Conservation (phyloP, 2,888 invertebrate genomes). For the Drosophila anomelani region DNA sequence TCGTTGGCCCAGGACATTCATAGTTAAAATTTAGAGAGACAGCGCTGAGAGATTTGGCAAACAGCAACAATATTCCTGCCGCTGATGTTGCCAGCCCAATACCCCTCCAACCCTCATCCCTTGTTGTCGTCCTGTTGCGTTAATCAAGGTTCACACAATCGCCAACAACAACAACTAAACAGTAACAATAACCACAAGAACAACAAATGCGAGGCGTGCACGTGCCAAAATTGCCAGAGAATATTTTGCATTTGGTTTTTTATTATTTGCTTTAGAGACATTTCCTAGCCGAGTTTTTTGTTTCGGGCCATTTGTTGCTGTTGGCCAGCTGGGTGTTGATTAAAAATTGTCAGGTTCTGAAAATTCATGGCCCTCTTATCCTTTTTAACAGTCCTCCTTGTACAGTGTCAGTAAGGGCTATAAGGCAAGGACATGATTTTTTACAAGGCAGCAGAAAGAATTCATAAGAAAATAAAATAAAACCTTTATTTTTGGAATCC, state of each 20-base stretch:
- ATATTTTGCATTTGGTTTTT: constrained; percentile 42
- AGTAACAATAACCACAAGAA: constrained; percentile 25
- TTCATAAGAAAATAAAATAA: no score
- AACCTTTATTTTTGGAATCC: background rate
- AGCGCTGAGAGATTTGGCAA: constrained; percentile 76
- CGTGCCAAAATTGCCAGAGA: constrained; percentile 71
- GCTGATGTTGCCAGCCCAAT: constrained; percentile 19
- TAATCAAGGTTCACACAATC: constrained; percentile 75
- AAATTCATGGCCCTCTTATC: constrained; percentile 22
- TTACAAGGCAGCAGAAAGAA: background rate
- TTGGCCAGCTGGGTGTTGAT: constrained; percentile 47
- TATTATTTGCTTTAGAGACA: constrained; percentile 41
- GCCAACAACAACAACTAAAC: constrained; percentile 55
- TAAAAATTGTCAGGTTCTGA: constrained; percentile 50
- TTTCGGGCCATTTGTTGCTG: constrained; percentile 46
- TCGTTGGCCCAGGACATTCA: constrained; percentile 67
- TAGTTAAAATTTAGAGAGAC: constrained; percentile 78
- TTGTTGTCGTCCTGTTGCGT: constrained; percentile 52
- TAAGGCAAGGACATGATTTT: background rate
- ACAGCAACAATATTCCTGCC: constrained; percentile 55
- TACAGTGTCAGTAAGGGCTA: background rate
- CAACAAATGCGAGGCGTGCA: constrained; percentile 54
- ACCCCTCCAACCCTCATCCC: background rate
- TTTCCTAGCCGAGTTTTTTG: constrained; percentile 34
- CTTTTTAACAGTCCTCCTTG: background rate